phyloP scores from a whole-genome alignment of 2,113 vertebrate genomes.

The Gyps fulvus region DNA sequence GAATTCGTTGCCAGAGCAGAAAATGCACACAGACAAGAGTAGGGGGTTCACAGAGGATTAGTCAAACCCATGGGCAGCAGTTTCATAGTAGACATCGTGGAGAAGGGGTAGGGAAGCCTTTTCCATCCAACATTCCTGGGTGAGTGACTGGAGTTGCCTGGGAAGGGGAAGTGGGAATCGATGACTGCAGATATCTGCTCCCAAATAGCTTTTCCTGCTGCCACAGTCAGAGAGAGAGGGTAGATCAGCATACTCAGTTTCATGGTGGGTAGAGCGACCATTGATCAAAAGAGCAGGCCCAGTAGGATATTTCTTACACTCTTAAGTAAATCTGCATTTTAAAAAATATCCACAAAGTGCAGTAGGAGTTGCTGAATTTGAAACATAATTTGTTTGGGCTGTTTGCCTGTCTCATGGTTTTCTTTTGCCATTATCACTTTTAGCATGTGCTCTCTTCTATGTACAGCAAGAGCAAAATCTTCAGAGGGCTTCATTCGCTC shows the following conservation, averaged over 20 bases:
- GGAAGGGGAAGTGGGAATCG: neutral
- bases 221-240: neutral
- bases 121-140: neutral
- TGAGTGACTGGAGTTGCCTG: neutral
- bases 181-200: neutral
- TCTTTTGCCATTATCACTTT: neutral
- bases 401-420: neutral
- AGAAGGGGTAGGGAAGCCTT: neutral
- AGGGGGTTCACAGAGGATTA: neutral
- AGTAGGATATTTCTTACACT: neutral
- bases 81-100: fast-evolving
- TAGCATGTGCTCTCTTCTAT: neutral
- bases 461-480: neutral
- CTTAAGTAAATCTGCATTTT: neutral
- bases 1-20: neutral
- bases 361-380: neutral
- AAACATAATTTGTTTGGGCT: neutral
- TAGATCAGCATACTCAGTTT: neutral
- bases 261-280: fast-evolving
- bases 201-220: neutral
- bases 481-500: neutral
- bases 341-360: neutral
- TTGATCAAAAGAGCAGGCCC: neutral
- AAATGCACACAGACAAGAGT: neutral
- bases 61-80: neutral